Conservation (phyloP, 2,113 vertebrate species). For the Cervus canadensis region DNA sequence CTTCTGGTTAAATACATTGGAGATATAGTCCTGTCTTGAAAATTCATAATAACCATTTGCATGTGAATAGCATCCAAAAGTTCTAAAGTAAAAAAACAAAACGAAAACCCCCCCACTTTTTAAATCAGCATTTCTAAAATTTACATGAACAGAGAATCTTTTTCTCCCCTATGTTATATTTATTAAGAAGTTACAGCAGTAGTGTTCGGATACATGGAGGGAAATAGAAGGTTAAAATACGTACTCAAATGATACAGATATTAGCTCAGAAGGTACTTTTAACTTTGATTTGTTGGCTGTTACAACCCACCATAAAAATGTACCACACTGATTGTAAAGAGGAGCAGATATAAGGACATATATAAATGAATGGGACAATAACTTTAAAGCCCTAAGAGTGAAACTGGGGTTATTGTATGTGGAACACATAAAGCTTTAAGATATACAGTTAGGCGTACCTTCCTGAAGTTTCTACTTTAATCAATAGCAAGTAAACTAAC, state of each 20-base stretch:
- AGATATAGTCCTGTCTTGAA: background rate
- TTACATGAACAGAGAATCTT: background rate
- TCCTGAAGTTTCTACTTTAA: constrained; percentile 1
- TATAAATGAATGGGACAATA: background rate
- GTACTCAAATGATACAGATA: background rate
- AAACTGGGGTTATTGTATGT: background rate
- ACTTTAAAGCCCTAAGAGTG: background rate
- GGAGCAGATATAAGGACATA: background rate
- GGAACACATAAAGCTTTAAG: background rate
- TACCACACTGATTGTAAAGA: background rate
- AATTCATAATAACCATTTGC: background rate
- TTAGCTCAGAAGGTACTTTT: background rate
- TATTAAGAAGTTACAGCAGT: background rate
- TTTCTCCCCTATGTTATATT: background rate
- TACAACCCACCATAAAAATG: background rate
- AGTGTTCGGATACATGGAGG: background rate
- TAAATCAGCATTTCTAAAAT: constrained; percentile 17
- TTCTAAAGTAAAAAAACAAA: background rate
- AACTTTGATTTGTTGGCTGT: background rate
- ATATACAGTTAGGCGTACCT: background rate
- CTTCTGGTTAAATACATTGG: background rate
- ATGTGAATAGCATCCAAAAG: background rate
- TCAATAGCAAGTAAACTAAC: background rate
- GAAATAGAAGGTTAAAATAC: background rate
- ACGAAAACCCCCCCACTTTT: background rate